phyloP scores from a whole-genome alignment of 2,888 invertebrate genomes.

The Tryphoninae sp. region DNA sequence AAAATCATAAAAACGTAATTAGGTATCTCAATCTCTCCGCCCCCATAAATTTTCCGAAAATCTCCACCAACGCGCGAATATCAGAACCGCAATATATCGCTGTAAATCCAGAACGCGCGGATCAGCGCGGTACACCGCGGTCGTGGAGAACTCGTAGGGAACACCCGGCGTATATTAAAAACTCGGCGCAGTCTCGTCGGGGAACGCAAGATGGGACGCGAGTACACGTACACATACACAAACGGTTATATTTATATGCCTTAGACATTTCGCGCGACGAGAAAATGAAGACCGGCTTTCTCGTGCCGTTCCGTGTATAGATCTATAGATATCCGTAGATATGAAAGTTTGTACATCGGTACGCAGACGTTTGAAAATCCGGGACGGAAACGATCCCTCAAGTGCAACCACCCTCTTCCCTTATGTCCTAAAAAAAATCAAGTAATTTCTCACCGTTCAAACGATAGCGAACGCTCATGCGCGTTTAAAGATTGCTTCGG shows the following conservation, averaged over 20 bases:
- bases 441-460: slow-evolving; percentile 6
- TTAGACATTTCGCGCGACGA: slow-evolving; percentile 60
- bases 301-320: slow-evolving; percentile 5
- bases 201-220: slow-evolving; percentile 6
- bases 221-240: slow-evolving; percentile 18
- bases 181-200: slow-evolving; percentile 61
- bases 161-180: slow-evolving; percentile 76
- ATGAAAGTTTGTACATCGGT: slow-evolving; percentile 29
- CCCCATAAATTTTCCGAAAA: slow-evolving; percentile 24
- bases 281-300: slow-evolving; percentile 58
- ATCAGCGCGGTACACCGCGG: slow-evolving; percentile 39
- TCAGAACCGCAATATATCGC: slow-evolving; percentile 53
- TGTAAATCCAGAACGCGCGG: slow-evolving; percentile 27
- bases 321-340: slow-evolving; percentile 3
- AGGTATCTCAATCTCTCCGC: background rate
- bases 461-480: background rate
- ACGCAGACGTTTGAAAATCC: slow-evolving; percentile 58
- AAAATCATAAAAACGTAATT: slow-evolving; percentile 30
- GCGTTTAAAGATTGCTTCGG: too few relatives aligned
- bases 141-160: slow-evolving; percentile 70
- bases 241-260: slow-evolving; percentile 61
- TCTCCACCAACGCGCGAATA: slow-evolving; percentile 29
- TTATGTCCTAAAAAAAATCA: slow-evolving; percentile 12
- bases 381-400: slow-evolving; percentile 58
- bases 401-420: background rate